Evolutionary conservation across 2,888 invertebrate genomes (phyloP).

Genomic region (Pomacea canaliculata): DNA sequence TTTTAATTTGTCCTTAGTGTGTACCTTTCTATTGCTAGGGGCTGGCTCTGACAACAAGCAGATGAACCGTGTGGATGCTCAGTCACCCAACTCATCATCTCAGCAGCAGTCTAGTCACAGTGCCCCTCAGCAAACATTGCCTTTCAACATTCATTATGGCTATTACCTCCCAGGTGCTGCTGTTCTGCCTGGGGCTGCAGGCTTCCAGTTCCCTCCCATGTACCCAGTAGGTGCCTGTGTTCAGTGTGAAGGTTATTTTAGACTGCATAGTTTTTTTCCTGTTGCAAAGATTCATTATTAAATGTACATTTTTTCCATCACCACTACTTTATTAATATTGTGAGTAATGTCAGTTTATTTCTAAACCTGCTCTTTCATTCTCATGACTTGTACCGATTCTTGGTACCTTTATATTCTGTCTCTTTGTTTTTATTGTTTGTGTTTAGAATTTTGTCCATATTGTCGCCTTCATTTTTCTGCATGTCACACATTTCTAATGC

Average conservation of each 20-base stretch:
- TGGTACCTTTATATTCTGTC: too few relatives aligned
- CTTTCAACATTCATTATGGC: constrained; percentile 76
- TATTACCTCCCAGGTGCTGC: constrained; percentile 82
- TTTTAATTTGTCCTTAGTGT: not conserved
- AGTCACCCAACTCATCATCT: constrained; percentile 81
- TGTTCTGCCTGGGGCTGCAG: constrained; percentile 54
- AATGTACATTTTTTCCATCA: too few relatives aligned
- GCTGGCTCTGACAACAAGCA: constrained; percentile 57
- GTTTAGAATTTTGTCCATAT: too few relatives aligned
- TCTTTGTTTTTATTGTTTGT: too few relatives aligned
- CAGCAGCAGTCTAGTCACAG: constrained; percentile 73
- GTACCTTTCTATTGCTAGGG: not conserved
- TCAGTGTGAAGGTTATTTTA: not conserved
- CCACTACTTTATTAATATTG: too few relatives aligned
- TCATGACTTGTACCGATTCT: too few relatives aligned
- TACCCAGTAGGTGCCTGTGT: constrained; percentile 56
- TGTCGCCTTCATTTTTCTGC: too few relatives aligned
- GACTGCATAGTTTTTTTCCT: not conserved
- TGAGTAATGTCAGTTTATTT: too few relatives aligned
- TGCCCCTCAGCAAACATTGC: constrained; percentile 75
- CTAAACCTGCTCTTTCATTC: too few relatives aligned
- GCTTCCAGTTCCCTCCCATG: constrained; percentile 70
- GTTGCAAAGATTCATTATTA: too few relatives aligned
- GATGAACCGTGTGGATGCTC: constrained; percentile 81
- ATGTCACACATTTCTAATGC: too few relatives aligned